Base-by-base conservation (phyloP, 2,113 vertebrate genomes). In the Carassius auratus region DNA sequence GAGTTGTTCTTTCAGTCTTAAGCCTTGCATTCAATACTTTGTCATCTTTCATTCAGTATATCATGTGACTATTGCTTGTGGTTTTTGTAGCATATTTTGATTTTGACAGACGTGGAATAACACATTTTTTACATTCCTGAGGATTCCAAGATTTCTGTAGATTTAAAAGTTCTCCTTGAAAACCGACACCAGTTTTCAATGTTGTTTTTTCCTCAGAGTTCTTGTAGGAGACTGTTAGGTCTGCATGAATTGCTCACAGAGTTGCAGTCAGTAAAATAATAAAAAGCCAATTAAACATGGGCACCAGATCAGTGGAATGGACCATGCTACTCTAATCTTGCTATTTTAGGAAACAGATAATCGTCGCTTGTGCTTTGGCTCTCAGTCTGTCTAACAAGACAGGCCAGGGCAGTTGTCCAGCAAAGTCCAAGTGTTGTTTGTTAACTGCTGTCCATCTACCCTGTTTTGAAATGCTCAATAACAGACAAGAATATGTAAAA, bases 331-430 rank as follows among this genome's bases (percentile, higher is more conserved):
- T 87, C 73, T 77, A 86, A 80, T 84, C 87, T 84, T 76, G 76
- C 61, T 33, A 33, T n/a, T 52, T 86, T 14, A 14, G 12, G 69
- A 87, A 86, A 85, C 84, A 71, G 33, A 76, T 87, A 42, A 88
- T 88, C 81, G 87, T 87, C 81, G 48, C 30, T 90, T 85, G 69
- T 84, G 19, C 64, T 83, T 33, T 86, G 89, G 84, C 64, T 86
- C 80, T n/a, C 48, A 83, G 38, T 69, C 69, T 33, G 52, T 71
- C 68, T 71, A 30, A 33, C 77, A 74, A 62, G 21, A 36, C 66
- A 64, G 17, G 10, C 66, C 59, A 48, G 50, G 76, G 26, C 48
- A 15, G 74, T 55, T 76, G 26, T 76, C 15, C 74, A 76, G 26
- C 48, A 30, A 30, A 15, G 48, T 55, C 48, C 26, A 8, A 48